Base-by-base conservation (phyloP, 2,797 vertebrate species). In the Margarornis squamiger region DNA sequence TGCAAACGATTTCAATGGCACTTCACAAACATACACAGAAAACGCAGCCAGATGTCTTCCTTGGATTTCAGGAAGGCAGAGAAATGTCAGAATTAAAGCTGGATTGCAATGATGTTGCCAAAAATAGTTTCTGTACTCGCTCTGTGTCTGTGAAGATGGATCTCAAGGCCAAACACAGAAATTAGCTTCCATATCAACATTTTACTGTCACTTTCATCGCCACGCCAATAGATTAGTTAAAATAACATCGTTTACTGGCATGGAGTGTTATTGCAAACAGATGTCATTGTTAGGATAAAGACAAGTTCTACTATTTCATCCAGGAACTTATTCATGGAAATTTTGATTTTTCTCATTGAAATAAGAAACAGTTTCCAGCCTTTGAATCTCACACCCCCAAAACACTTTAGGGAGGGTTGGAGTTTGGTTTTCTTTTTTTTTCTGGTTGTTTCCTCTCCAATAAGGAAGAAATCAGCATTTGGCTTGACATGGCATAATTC, bases 91-190 rank as follows among this genome's bases (percentile, higher is more conserved):
- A 90, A 95, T 94, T 66, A 81, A 95, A 92, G 88, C 58, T 90
- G 93, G 70, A 84, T 84, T 52, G 54, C 39, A 52, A 5, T 27
- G 79, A 66, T 46, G 91, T 52, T 90, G 87, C 93, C 93, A 96
- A 52, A 95, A 95, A 92, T 94, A 95, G 93, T 92, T 92, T 81
- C 87, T 95, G 91, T 39, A 9, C 46, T 95, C 57, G 4, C 36
- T 63, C 85, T 45, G 51, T 24, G 79, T 86, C 91, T 96, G 86
- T 91, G 70, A 93, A 86, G 95, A 90, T 63, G 85, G 52, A 71
- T 84, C 93, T 79, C 90, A 92, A 96, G 94, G 90, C 92, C 87
- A 96, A 95, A 93, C 82, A 88, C 30, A 95, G 88, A 94, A 96
- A 89, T 95, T 80, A 70, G 79, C 90, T 93, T 89, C 83, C 62